Evolutionary conservation across 2,113 vertebrate species (phyloP).

Genomic region (Empidonax alnorum): DNA sequence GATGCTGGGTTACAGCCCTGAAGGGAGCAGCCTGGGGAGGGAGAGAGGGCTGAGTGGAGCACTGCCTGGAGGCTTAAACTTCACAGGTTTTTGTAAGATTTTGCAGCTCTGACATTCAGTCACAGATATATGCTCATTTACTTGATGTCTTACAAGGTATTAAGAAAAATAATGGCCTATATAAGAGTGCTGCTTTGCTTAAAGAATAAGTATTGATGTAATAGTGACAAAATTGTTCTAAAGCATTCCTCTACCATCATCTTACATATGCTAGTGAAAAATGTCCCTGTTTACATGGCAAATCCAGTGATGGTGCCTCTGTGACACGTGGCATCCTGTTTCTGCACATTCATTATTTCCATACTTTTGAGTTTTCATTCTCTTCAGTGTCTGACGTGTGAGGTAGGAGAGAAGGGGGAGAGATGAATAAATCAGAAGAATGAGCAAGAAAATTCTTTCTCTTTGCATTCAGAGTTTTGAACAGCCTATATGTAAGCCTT

Average conservation of each 20-base stretch:
- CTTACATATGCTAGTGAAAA: background rate
- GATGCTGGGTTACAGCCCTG: background rate
- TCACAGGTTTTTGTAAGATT: background rate
- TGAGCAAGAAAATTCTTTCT: background rate
- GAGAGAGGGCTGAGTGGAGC: background rate
- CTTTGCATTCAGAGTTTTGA: background rate
- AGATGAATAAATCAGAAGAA: background rate
- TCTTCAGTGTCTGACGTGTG: background rate
- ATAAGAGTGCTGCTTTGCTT: background rate
- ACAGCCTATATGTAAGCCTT: background rate
- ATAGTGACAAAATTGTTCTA: background rate
- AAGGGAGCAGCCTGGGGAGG: background rate
- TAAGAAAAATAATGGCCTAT: background rate
- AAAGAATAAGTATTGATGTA: background rate
- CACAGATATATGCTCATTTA: background rate
- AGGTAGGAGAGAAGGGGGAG: background rate
- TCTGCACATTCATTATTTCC: background rate
- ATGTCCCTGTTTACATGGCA: background rate
- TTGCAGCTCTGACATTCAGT: background rate
- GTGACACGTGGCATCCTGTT: background rate
- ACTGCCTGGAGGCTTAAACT: accelerated
- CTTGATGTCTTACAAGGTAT: background rate
- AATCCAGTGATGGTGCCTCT: background rate
- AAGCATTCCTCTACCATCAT: background rate
- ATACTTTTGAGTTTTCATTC: background rate